These are phyloP conservation scores for Drosophila barbarae DNA, from an alignment of 2,888 invertebrate genomes.

Conservation along the genomic window DNA sequence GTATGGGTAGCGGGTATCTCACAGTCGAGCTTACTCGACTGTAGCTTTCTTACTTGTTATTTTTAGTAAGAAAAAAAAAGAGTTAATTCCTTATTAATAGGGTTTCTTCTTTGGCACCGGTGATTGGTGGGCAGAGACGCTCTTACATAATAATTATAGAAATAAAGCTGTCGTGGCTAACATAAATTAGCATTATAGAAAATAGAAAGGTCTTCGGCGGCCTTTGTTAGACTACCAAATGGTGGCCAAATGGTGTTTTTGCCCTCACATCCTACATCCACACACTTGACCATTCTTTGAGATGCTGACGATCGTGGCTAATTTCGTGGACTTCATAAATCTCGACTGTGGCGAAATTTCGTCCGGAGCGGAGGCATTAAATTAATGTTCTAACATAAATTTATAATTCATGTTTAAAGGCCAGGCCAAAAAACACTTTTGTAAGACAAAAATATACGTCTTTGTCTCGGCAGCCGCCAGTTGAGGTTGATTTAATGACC, in stretches of 20 bases:
- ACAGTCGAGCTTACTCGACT: too few relatives aligned
- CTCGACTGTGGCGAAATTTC: conserved; percentile 46
- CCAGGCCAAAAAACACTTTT: conserved; percentile 27
- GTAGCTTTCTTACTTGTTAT: too few relatives aligned
- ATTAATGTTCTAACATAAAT: conserved; percentile 67
- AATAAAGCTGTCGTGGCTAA: conserved; percentile 55
- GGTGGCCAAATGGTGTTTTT: conserved; percentile 53
- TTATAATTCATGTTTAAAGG: conserved; percentile 47
- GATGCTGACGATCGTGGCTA: conserved; percentile 54
- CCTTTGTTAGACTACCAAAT: conserved; percentile 23
- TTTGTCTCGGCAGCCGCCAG: conserved; percentile 28
- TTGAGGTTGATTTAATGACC: conserved; percentile 60
- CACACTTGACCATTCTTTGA: conserved; percentile 39
- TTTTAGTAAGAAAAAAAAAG: conserved; percentile 11
- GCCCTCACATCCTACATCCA: conserved; percentile 39
- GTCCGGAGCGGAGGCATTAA: conserved; percentile 34
- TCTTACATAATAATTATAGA: conserved; percentile 45
- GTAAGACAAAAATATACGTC: conserved; percentile 45
- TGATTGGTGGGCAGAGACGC: conserved; percentile 6
- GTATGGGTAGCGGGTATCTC: too few relatives aligned
- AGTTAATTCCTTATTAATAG: conserved; percentile 43
- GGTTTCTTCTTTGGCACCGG: conserved; percentile 18
- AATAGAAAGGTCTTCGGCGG: conserved; percentile 43
- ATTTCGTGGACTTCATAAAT: conserved; percentile 47
- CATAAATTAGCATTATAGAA: conserved; percentile 60